A percentile compares a stretch with the other conserved stretches of the same genome.
phyloP scores from a whole-genome alignment of 2,797 vertebrate genomes.

The Melanogrammus aeglefinus region DNA sequence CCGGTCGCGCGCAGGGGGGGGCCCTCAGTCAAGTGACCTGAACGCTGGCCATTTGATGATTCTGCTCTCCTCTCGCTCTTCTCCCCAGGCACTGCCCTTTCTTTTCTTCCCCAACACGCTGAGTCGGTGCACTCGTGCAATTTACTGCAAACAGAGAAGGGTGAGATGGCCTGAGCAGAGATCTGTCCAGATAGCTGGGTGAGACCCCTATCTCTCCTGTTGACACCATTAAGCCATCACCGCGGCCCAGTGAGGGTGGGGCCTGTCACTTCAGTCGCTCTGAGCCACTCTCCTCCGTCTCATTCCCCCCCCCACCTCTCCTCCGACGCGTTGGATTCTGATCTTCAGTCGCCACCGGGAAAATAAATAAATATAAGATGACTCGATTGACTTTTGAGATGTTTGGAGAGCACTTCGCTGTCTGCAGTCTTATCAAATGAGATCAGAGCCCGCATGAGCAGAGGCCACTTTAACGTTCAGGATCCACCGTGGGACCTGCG shows the following conservation, averaged over 20 bases:
- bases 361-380: background rate
- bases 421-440: slow-evolving; percentile 56
- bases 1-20: slow-evolving; percentile 47
- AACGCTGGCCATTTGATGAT: slow-evolving; percentile 78
- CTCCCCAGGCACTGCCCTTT: slow-evolving; percentile 52
- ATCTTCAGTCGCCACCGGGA: slow-evolving; percentile 46
- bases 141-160: slow-evolving; percentile 80
- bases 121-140: slow-evolving; percentile 72
- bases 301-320: slow-evolving; percentile 45
- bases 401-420: slow-evolving; percentile 49
- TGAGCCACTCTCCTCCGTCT: slow-evolving; percentile 33
- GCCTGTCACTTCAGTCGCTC: slow-evolving; percentile 64
- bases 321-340: slow-evolving; percentile 61
- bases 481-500: background rate
- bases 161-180: too few relatives aligned
- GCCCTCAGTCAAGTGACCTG: slow-evolving; percentile 79
- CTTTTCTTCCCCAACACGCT: slow-evolving; percentile 62
- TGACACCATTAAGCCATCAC: slow-evolving; percentile 72
- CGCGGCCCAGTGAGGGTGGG: slow-evolving; percentile 48
- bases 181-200: slow-evolving; percentile 69
- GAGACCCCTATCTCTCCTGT: slow-evolving; percentile 69
- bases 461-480: slow-evolving; percentile 7
- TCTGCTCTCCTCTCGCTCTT: slow-evolving; percentile 49
- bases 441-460: slow-evolving; percentile 40
- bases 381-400: slow-evolving; percentile 41